Conservation (phyloP, 1,140 invertebrate species). For the Ridgeia piscesae region DNA sequence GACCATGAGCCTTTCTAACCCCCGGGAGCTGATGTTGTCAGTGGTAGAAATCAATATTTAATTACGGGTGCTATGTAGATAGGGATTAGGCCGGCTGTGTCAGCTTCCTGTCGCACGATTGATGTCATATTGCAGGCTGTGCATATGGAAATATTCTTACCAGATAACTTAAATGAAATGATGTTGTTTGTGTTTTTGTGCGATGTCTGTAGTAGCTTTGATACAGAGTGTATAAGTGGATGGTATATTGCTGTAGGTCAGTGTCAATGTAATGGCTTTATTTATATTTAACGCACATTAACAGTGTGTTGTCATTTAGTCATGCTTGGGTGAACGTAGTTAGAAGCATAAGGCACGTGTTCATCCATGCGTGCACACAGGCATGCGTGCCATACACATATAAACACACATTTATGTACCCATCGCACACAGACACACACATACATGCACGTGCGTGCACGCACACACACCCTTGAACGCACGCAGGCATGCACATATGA, state of each 20-base stretch:
- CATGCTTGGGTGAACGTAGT: too few species aligned
- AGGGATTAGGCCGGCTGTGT: too few species aligned
- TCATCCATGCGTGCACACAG: not conserved
- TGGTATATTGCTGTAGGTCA: too few species aligned
- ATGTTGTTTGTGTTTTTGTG: not conserved
- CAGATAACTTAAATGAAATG: not conserved
- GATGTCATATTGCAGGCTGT: not conserved
- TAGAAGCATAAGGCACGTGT: not conserved
- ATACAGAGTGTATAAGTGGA: too few species aligned
- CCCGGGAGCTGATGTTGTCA: not conserved
- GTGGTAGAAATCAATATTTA: not conserved
- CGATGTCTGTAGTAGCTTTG: not conserved
- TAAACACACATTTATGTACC: not conserved
- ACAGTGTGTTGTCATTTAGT: too few species aligned
- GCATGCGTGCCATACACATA: not conserved
- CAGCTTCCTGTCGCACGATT: not conserved
- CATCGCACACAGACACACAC: not conserved
- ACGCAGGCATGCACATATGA: too few species aligned
- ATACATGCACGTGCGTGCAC: not conserved
- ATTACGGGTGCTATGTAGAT: not conserved
- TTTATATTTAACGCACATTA: too few species aligned
- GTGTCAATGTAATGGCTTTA: too few species aligned
- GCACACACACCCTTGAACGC: not conserved
- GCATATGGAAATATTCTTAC: not conserved
- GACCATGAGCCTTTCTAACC: not conserved